Conservation (phyloP, 2,888 invertebrate species). For the Gandaritis pyraliata region DNA sequence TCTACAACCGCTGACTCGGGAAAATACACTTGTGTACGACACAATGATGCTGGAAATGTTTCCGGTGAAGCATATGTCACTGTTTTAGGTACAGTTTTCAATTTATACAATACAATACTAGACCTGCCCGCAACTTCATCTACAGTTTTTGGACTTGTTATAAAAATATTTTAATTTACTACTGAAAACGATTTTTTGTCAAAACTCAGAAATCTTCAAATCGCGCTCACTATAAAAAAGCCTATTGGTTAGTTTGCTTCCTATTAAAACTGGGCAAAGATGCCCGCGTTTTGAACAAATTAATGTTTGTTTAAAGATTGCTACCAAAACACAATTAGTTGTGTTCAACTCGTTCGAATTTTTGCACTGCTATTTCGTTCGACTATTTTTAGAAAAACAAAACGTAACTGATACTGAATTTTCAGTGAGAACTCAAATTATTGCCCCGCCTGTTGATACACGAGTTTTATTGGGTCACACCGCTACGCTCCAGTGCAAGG, state of each 20-base stretch:
- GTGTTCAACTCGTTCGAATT: conserved; percentile 17
- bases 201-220: background rate
- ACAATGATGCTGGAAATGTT: conserved; percentile 95
- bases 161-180: too few relatives aligned
- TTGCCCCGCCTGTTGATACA: conserved; percentile 96
- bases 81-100: conserved; percentile 88
- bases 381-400: conserved; percentile 26
- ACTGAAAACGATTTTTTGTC: background rate
- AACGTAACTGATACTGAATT: conserved; percentile 41
- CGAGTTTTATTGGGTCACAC: conserved; percentile 96
- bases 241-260: conserved; percentile 2
- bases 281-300: background rate
- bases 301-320: conserved; percentile 27
- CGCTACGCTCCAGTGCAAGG: conserved; percentile 96
- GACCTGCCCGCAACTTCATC: too few relatives aligned
- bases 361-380: conserved; percentile 31
- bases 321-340: conserved; percentile 24
- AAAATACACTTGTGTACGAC: conserved; percentile 93
- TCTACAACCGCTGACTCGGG: conserved; percentile 94
- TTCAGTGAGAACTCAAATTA: conserved; percentile 95
- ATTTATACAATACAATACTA: background rate
- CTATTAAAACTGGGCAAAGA: too few relatives aligned
- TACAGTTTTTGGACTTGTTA: too few relatives aligned
- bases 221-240: conserved; percentile 16
- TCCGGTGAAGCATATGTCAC: conserved; percentile 92